Base-by-base conservation (phyloP, 2,888 invertebrate species). In the Perithous albicinctus region DNA sequence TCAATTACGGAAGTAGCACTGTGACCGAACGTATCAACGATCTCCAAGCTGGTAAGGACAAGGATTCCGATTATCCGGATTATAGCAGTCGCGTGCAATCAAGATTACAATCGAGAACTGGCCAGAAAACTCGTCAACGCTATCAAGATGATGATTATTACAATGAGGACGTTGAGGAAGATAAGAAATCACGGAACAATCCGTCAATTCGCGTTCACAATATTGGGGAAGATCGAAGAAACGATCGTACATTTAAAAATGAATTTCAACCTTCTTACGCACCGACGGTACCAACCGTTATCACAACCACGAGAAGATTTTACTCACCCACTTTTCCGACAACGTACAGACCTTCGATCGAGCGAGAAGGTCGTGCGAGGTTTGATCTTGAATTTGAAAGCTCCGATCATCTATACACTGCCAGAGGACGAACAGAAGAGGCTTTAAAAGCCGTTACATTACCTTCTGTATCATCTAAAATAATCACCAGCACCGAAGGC, bases 271-370 rank as follows among this genome's bases (percentile, higher is more conserved):
- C 91, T 0, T 90, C 91, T 7, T 91, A 91, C 72, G 91, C 91
- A 2, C 91, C 91, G 0, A 91, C 91, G 2, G 91, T 91, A 7
- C 91, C 91, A 4, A 92, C 91, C 0, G 90, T 91, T 0, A 91
- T 91, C 15, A 91, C 91, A 0, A 91, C 91, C 0, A 90, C 90
- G 2, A 86, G 90, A 10, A 88, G 87, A 83, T 89, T 87, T 41
- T 92, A 91, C 46, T 91, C 91, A 1, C 91, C 91, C 1, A 91
- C 91, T 0, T 88, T 91, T 0, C 91, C 91, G 1, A 89, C 88
- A 20, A 90, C 88, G 12, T 86, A 85, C 66, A 85, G 85, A 78
- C 85, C 90, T 3, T 87, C 89, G 0, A 90, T 89, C 0, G 70
- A 86, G 4, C 54, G 38, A 8, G 20, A 67, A 3, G 12, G 3